phyloP scores from a whole-genome alignment of 2,113 vertebrate genomes.

The Polypterus bichir region DNA sequence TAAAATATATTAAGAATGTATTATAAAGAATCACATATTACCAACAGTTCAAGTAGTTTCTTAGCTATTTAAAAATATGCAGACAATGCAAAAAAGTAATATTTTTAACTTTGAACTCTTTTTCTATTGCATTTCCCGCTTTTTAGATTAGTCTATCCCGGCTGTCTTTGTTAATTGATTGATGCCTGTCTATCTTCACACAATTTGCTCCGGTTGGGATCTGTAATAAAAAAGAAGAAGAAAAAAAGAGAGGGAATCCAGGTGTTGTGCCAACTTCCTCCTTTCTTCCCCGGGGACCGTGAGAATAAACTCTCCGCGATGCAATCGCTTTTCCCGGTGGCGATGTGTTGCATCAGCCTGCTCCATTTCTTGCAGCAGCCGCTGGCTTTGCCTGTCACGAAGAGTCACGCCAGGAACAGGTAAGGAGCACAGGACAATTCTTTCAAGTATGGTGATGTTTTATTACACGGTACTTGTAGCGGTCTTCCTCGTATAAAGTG shows the following conservation, averaged over 20 bases:
- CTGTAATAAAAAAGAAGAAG: neutral
- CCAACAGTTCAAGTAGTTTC: too few species aligned
- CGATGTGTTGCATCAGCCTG: constrained; percentile 58
- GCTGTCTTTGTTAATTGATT: constrained; percentile 6
- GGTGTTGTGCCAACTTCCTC: constrained; percentile 17
- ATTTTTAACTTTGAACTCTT: too few species aligned
- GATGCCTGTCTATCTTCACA: constrained; percentile 1
- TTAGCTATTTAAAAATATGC: too few species aligned
- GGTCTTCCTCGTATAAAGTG: too few species aligned
- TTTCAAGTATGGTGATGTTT: constrained; percentile 1
- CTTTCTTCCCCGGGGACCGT: constrained; percentile 26
- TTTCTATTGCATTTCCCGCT: too few species aligned
- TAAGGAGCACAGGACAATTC: constrained; percentile 20
- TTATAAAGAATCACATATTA: too few species aligned
- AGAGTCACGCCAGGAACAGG: constrained; percentile 31
- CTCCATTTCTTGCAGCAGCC: constrained; percentile 36
- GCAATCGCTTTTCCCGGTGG: constrained; percentile 36
- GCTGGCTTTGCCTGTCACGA: constrained; percentile 29
- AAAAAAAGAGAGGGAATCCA: neutral
- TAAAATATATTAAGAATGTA: too few species aligned
- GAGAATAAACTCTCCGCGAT: constrained; percentile 34
- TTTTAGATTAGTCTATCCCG: too few species aligned
- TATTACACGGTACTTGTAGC: neutral
- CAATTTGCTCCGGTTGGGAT: constrained; percentile 9
- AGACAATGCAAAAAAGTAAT: too few species aligned